Conservation (phyloP, 2,797 vertebrate species). For the Hippopotamyrus pictus region DNA sequence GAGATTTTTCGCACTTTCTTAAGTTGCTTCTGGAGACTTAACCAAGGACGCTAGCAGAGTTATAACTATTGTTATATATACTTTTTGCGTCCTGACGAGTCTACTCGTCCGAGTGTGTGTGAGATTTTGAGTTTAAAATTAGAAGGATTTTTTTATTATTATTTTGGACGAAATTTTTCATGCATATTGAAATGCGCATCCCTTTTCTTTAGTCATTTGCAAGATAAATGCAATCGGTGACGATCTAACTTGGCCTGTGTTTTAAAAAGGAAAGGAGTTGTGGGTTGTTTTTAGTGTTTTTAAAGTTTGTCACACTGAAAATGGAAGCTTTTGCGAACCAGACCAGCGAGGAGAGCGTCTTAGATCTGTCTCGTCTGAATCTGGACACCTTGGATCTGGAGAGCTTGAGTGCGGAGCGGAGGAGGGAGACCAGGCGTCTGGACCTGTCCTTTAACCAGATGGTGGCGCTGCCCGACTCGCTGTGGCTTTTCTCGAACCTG, state of each 20-base stretch:
- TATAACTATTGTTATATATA: neutral
- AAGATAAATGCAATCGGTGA: neutral
- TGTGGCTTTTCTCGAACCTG: slow-evolving; percentile 72
- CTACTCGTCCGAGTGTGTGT: neutral
- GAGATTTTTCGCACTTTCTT: neutral
- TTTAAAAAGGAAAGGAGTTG: neutral
- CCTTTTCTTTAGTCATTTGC: neutral
- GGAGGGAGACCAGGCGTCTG: slow-evolving; percentile 62
- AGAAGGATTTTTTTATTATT: neutral
- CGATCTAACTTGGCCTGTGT: neutral
- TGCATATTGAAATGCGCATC: neutral
- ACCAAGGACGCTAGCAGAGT: neutral
- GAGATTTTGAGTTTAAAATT: neutral
- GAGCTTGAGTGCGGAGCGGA: slow-evolving; percentile 59
- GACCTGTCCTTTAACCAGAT: slow-evolving; percentile 73
- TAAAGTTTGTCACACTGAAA: slow-evolving; percentile 20
- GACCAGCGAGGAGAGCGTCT: slow-evolving; percentile 51
- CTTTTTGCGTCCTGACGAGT: neutral
- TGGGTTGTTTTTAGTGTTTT: neutral
- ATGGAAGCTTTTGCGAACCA: slow-evolving; percentile 59
- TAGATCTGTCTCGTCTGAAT: slow-evolving; percentile 67
- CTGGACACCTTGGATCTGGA: slow-evolving; percentile 54
- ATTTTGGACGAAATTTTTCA: neutral
- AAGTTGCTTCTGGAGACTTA: slow-evolving; percentile 19
- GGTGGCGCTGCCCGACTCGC: slow-evolving; percentile 58